These are phyloP conservation scores for Zaprionus ornatus DNA, from an alignment of 1,140 invertebrate species.

Conservation along the genomic window DNA sequence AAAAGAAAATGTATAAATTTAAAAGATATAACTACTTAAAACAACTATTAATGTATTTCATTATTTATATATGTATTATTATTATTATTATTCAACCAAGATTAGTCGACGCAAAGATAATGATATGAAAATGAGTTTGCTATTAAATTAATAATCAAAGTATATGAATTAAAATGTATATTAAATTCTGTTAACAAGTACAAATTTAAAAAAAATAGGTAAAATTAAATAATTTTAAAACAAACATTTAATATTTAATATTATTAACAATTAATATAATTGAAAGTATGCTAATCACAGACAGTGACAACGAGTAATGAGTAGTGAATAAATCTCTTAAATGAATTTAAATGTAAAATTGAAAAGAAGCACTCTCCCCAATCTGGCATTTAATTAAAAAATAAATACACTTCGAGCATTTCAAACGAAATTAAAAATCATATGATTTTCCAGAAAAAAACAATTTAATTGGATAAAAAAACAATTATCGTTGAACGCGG, in stretches of 20 bases:
- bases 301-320: no score
- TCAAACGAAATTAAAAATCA: neutral
- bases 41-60: no score
- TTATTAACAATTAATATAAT: no score
- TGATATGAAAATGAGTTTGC: no score
- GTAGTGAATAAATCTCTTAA: no score
- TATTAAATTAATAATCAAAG: neutral
- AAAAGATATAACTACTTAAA: no score
- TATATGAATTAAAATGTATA: neutral
- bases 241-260: neutral
- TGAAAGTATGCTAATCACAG: no score
- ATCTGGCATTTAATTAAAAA: neutral
- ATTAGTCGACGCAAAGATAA: no score
- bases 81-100: no score
- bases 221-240: neutral
- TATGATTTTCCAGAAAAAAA: neutral
- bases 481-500: neutral
- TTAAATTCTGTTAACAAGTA: no score
- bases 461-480: neutral
- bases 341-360: neutral
- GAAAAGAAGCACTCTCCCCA: neutral
- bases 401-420: neutral
- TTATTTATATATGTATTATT: no score
- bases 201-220: neutral
- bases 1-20: no score